Base-by-base conservation (phyloP, 2,888 invertebrate genomes). In the Nomada fabriciana region DNA sequence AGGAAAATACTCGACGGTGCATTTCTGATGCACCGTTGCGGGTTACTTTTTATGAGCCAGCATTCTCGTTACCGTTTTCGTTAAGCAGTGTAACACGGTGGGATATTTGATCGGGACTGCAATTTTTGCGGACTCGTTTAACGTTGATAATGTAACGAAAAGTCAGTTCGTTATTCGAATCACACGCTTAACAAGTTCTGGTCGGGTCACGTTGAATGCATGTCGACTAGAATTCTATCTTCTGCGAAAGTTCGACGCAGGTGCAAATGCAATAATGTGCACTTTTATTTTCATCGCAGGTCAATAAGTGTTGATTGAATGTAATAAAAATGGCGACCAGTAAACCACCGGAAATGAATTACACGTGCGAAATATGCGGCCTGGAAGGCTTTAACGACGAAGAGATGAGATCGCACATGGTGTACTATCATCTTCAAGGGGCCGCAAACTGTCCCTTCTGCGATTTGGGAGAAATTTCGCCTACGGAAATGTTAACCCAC, bases 341-440 rank as follows among this genome's bases (percentile, higher is more conserved):
- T 91, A 95, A 95, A 92, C 93, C 94, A 90, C 95, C 95, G 76
- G 95, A 95, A 90, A 94, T 95, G 89, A 95, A 94, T 90, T 95
- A 96, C 93, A 96, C 96, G 73, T 98, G 98, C 94, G 97, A 98
- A 94, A 97, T 98, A 84, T 98, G 98, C 93, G 97, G 97, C n/a
- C 95, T 96, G 85, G 97, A 97, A 89, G 97, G 97, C 25, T 95
- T 98, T 81, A 96, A 96, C 79, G 97, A 97, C 92, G 97, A 97
- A 83, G 96, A 97, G 87, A 97, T 98, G 96, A 94, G 97, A 82
- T 95, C 96, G 25, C 98, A 98, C 93, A 97, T 97, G 80, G 95
- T 97, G 74, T 95, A 96, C 63, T 96, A 96, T 87, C 98, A 98
- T 92, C 96, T 98, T 13, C 97, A 97, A 82, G 97, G 97, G 0